These are phyloP conservation scores for Mustelus asterias DNA, from an alignment of 2,113 vertebrate species.

Conservation along the genomic window DNA sequence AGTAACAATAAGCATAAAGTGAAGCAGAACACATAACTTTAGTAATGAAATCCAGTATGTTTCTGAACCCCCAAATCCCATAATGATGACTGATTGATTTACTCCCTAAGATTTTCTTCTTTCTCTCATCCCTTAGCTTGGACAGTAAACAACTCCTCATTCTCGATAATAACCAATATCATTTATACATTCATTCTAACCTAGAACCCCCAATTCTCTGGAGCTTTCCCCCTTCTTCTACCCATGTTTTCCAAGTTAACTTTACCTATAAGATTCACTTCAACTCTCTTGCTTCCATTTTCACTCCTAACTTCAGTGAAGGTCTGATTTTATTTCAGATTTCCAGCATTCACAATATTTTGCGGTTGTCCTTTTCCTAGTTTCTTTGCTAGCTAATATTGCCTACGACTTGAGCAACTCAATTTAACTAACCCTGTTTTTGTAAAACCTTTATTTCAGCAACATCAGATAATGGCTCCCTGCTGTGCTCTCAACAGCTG, in stretches of 20 bases:
- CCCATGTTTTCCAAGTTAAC: neutral
- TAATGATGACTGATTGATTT: neutral
- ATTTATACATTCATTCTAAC: neutral
- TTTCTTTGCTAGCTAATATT: too few species aligned
- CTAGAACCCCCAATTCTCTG: too few species aligned
- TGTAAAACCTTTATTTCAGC: too few species aligned
- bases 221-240: neutral
- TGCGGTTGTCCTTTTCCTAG: too few species aligned
- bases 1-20: neutral
- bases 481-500: too few species aligned
- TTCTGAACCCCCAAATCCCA: neutral
- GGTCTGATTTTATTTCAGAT: too few species aligned
- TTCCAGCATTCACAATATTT: too few species aligned
- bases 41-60: neutral
- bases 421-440: too few species aligned
- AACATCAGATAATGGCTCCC: too few species aligned
- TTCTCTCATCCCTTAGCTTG: neutral
- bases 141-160: neutral
- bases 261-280: neutral
- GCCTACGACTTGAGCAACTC: too few species aligned
- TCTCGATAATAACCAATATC: neutral
- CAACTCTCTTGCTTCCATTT: neutral
- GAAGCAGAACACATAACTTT: neutral
- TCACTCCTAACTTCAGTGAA: too few species aligned
- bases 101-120: neutral